These are phyloP conservation scores for Petrocephalus microphthalmus DNA, from an alignment of 2,113 vertebrate genomes.

Conservation along the genomic window DNA sequence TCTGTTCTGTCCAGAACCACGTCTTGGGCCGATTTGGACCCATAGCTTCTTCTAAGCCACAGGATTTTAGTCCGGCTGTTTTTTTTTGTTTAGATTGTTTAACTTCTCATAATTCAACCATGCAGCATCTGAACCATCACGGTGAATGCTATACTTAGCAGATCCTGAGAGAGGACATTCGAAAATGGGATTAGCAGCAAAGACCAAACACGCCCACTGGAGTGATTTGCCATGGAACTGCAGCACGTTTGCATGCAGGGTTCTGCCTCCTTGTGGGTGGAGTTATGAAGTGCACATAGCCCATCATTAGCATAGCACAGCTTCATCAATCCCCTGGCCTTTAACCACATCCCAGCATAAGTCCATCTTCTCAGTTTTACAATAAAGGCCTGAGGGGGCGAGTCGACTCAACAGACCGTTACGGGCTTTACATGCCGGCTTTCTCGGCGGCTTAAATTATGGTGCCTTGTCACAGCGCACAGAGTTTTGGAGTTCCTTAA, in stretches of 20 bases:
- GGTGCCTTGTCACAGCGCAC: neutral
- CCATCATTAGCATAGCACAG: neutral
- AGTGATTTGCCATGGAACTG: neutral
- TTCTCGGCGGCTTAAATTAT: constrained; percentile 12
- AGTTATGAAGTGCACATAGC: neutral
- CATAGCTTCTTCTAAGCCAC: neutral
- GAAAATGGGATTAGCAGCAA: neutral
- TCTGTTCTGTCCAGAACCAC: neutral
- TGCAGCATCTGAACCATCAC: neutral
- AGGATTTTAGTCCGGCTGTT: neutral
- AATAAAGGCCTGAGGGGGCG: neutral
- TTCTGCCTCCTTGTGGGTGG: neutral
- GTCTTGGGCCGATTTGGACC: neutral
- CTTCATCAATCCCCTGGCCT: neutral
- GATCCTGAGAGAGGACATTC: neutral
- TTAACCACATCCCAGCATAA: neutral
- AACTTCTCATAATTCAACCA: neutral
- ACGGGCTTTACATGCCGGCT: neutral
- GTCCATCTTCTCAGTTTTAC: neutral
- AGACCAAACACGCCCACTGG: neutral
- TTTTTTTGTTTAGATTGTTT: neutral
- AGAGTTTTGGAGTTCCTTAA: constrained; percentile 5
- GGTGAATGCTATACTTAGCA: neutral
- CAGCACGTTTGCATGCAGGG: neutral
- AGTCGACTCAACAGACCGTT: constrained; percentile 17